Conservation (phyloP, 2,797 vertebrate genomes). For the Gorsachius magnificus region DNA sequence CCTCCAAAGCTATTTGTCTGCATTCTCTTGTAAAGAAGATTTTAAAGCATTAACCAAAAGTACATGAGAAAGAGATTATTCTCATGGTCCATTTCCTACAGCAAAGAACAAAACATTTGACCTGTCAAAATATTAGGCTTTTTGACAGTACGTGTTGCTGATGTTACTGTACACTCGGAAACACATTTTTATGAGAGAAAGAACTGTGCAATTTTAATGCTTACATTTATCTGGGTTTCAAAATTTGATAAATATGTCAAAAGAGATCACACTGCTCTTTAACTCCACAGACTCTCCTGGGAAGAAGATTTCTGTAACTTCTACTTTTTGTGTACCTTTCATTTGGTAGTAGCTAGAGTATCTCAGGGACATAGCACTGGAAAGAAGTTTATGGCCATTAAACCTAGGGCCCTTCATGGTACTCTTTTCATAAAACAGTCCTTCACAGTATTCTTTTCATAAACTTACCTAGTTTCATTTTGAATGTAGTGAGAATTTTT, state of each 20-base stretch:
- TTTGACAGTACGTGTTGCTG: neutral
- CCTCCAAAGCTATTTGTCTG: constrained; percentile 62
- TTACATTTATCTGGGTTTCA: neutral
- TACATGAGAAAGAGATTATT: constrained; percentile 65
- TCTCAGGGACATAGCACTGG: neutral
- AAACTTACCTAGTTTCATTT: neutral
- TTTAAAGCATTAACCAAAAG: constrained; percentile 74
- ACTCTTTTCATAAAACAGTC: neutral
- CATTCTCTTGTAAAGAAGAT: constrained; percentile 69
- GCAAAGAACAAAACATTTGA: constrained; percentile 32
- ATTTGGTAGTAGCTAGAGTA: neutral
- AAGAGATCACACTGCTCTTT: neutral
- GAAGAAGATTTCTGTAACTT: neutral
- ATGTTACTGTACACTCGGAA: neutral
- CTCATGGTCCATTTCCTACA: constrained; percentile 50
- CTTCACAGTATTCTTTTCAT: neutral
- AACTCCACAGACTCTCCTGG: neutral
- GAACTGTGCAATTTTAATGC: neutral
- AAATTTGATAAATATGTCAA: neutral
- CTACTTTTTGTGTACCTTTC: neutral
- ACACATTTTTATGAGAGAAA: neutral
- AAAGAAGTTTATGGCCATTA: neutral
- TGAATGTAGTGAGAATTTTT: neutral
- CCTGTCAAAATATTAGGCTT: constrained; percentile 8
- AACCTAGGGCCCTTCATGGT: neutral